Conservation (phyloP, 2,888 invertebrate species). For the Eledona agricola region DNA sequence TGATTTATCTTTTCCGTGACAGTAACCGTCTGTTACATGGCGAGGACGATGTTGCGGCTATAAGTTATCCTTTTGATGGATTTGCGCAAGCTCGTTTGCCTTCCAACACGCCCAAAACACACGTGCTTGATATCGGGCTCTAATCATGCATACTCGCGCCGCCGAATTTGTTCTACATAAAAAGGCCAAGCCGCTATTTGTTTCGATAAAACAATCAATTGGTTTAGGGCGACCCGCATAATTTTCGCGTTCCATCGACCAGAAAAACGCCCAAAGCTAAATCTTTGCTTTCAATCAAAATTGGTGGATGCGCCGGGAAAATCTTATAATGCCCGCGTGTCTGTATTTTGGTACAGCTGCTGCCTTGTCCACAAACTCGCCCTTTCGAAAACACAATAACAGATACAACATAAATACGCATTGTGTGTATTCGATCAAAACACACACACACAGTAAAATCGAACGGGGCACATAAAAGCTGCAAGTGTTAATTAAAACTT, state of each 20-base stretch:
- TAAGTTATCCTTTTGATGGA: slow-evolving; percentile 46
- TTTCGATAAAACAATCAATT: slow-evolving; percentile 35
- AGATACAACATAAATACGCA: too few species aligned
- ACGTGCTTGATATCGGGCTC: slow-evolving; percentile 39
- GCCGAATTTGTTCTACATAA: slow-evolving; percentile 37
- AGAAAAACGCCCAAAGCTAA: slow-evolving; percentile 3
- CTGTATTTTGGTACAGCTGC: too few species aligned
- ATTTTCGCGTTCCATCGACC: slow-evolving; percentile 4
- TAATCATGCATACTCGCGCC: slow-evolving; percentile 37
- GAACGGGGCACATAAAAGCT: too few species aligned
- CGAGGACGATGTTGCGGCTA: slow-evolving; percentile 43
- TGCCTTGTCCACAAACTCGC: too few species aligned
- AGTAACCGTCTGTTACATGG: slow-evolving; percentile 48
- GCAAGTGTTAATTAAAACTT: too few species aligned
- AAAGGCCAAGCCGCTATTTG: slow-evolving; percentile 28
- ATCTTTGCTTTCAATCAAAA: too few species aligned
- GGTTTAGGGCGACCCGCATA: slow-evolving; percentile 18
- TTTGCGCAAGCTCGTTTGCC: slow-evolving; percentile 37
- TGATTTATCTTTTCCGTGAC: slow-evolving; percentile 47
- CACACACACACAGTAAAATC: too few species aligned
- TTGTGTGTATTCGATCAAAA: too few species aligned
- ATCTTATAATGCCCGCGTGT: too few species aligned
- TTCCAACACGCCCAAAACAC: slow-evolving; percentile 41
- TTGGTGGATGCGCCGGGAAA: too few species aligned
- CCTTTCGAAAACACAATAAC: too few species aligned